Evolutionary conservation across 2,888 invertebrate genomes (phyloP).

Genomic region (Epicampocera succincta): DNA sequence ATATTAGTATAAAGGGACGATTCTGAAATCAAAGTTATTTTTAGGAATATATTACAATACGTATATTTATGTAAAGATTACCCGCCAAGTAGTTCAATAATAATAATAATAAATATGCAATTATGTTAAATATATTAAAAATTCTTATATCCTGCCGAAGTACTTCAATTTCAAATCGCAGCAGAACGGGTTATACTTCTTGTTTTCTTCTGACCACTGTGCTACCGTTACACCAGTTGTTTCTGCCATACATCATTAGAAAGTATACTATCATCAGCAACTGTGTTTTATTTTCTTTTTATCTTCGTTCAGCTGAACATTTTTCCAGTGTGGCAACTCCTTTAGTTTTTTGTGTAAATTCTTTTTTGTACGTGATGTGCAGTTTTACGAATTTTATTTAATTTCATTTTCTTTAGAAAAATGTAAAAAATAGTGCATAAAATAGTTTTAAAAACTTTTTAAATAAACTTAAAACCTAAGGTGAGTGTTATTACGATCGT

Average conservation of each 20-base stretch:
- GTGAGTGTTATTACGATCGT: constrained; percentile 53
- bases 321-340: constrained; percentile 16
- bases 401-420: constrained; percentile 65
- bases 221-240: constrained; percentile 42
- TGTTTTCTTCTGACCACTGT: background rate
- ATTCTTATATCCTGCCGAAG: too few species aligned
- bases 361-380: constrained; percentile 67
- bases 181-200: too few species aligned
- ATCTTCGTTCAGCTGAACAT: background rate
- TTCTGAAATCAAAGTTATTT: too few species aligned
- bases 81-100: too few species aligned
- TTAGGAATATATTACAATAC: too few species aligned
- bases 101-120: too few species aligned
- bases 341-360: constrained; percentile 62
- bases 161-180: too few species aligned
- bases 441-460: constrained; percentile 67
- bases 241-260: background rate
- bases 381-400: constrained; percentile 67
- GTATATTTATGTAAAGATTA: too few species aligned
- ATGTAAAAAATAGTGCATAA: constrained; percentile 70
- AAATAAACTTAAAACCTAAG: constrained; percentile 66
- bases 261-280: background rate
- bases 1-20: background rate
- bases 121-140: too few species aligned
- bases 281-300: background rate